Evolutionary conservation across 2,113 vertebrate species (phyloP).

Genomic region (Smithornis capensis): DNA sequence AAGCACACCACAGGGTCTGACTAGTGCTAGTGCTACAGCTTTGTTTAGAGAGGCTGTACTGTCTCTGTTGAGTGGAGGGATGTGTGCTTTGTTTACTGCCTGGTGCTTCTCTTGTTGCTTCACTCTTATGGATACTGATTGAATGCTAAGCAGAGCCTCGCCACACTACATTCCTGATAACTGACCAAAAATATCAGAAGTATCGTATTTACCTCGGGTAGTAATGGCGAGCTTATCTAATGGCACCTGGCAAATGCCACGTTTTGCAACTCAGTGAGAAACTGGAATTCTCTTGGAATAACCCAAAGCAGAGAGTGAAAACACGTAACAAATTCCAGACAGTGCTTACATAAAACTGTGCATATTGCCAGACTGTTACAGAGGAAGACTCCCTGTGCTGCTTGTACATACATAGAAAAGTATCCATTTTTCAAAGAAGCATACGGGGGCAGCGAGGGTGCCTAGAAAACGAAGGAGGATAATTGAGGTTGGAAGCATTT

Average conservation of each 20-base stretch:
- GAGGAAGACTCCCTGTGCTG: neutral
- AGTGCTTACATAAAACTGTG: neutral
- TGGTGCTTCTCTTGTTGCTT: neutral
- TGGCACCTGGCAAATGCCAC: neutral
- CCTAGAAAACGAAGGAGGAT: neutral
- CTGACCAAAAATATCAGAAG: neutral
- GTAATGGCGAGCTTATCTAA: neutral
- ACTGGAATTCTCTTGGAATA: neutral
- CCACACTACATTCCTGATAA: neutral
- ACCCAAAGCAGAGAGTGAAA: neutral
- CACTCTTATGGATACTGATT: neutral
- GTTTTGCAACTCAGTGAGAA: neutral
- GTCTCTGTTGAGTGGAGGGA: neutral
- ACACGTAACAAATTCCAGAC: neutral
- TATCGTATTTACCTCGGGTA: neutral
- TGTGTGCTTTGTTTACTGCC: neutral
- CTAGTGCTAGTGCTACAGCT: neutral
- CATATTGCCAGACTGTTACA: neutral
- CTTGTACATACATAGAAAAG: neutral
- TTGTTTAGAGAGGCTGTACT: neutral
- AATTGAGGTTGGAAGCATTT: neutral
- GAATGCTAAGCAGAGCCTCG: neutral
- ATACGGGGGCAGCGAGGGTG: neutral
- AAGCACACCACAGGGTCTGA: neutral
- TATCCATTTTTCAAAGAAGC: constrained; percentile 29